A percentile compares a stretch with the other conserved stretches of the same genome.
Evolutionary conservation across 2,113 vertebrate genomes (phyloP).

Genomic region (Saimiri boliviensis): DNA sequence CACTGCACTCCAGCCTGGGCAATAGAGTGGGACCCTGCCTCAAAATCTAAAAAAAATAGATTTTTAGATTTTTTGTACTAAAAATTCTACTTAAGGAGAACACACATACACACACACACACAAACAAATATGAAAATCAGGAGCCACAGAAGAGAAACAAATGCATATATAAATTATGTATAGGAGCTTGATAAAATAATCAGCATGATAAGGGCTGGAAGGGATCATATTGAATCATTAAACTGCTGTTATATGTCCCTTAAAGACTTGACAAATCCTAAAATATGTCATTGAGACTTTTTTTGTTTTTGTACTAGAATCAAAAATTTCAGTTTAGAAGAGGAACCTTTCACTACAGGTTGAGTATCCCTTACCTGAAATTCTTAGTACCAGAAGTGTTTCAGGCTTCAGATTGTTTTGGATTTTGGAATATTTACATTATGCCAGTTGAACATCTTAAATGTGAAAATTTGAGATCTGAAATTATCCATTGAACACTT

Average conservation of each 20-base stretch:
- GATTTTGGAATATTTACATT: not conserved
- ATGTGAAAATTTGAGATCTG: not conserved
- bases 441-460: not conserved
- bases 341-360: not conserved
- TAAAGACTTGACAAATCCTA: not conserved
- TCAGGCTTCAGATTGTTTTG: not conserved
- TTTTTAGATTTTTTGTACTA: too few relatives aligned
- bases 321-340: conserved; percentile 19
- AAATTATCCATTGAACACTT: not conserved
- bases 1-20: too few relatives aligned
- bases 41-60: not conserved
- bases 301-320: not conserved
- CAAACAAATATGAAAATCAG: not conserved
- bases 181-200: not conserved
- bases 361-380: not conserved
- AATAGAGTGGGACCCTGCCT: too few relatives aligned
- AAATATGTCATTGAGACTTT: not conserved
- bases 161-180: not conserved
- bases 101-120: not conserved
- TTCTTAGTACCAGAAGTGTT: not conserved
- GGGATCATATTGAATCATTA: not conserved
- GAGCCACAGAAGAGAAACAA: not conserved
- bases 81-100: not conserved
- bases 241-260: not conserved
- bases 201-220: not conserved